These are phyloP conservation scores for Campylomormyrus numenius DNA, from an alignment of 2,113 vertebrate genomes.

Conservation along the genomic window DNA sequence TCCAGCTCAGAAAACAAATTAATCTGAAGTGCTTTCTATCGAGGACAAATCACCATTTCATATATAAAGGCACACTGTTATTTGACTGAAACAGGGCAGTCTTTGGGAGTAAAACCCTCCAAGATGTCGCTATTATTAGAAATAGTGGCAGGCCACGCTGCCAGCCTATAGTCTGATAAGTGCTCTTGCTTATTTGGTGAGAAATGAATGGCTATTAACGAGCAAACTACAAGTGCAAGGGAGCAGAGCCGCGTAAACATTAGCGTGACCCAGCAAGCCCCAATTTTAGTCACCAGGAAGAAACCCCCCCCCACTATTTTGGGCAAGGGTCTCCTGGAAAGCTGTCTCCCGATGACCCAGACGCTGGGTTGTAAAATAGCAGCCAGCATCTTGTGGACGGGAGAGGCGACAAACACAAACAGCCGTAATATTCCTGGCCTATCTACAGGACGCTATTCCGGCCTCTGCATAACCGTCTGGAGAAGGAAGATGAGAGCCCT, in stretches of 20 bases:
- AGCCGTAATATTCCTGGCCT: background rate
- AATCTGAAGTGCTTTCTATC: background rate
- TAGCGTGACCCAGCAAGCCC: background rate
- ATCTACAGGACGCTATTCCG: no score
- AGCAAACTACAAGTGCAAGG: no score
- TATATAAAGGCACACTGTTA: background rate
- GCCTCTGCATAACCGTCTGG: background rate
- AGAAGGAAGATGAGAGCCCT: background rate
- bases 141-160: background rate
- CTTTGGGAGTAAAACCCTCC: background rate
- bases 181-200: background rate
- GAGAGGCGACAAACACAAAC: background rate
- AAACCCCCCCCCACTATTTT: background rate
- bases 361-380: background rate
- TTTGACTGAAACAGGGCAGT: background rate
- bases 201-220: background rate
- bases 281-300: background rate
- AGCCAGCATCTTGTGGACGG: background rate
- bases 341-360: background rate
- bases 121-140: background rate
- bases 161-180: background rate
- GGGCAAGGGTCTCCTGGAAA: background rate
- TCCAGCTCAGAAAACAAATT: background rate
- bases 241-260: background rate
- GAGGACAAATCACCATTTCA: background rate